phyloP scores from a whole-genome alignment of 1,140 invertebrate species.

The Pseudoatta argentina region DNA sequence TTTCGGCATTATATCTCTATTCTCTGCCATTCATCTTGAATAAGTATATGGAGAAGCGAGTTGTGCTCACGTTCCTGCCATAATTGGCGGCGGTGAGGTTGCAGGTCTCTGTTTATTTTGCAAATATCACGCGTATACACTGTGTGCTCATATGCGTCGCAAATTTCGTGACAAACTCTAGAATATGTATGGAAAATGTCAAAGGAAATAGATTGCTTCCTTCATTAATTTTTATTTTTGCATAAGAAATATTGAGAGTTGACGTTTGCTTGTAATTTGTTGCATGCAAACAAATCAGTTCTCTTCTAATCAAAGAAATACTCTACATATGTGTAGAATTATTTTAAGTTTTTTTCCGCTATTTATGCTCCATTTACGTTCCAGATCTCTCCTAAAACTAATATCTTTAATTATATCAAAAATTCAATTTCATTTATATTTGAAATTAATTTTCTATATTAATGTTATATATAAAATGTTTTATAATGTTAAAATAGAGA shows the following conservation, averaged over 20 bases:
- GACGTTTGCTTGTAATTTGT: not conserved
- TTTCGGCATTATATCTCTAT: conserved; percentile 27
- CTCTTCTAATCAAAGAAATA: not conserved
- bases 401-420: not conserved
- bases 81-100: conserved; percentile 40
- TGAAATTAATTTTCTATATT: not conserved
- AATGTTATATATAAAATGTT: not conserved
- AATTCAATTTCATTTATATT: conserved; percentile 8
- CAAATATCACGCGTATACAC: conserved; percentile 1
- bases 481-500: not conserved
- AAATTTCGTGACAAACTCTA: conserved; percentile 16
- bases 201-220: not conserved
- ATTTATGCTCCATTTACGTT: not conserved
- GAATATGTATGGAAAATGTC: not conserved
- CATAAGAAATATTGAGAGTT: not conserved
- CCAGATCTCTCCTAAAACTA: not conserved
- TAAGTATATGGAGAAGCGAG: conserved; percentile 5
- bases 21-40: conserved; percentile 28
- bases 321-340: not conserved
- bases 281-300: not conserved
- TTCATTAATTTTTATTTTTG: not conserved
- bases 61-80: conserved; percentile 41
- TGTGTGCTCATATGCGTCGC: not conserved
- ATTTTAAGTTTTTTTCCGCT: not conserved
- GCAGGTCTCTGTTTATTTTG: conserved; percentile 21